These are phyloP conservation scores for Ia io DNA, from an alignment of 2,113 vertebrate genomes.

Conservation along the genomic window DNA sequence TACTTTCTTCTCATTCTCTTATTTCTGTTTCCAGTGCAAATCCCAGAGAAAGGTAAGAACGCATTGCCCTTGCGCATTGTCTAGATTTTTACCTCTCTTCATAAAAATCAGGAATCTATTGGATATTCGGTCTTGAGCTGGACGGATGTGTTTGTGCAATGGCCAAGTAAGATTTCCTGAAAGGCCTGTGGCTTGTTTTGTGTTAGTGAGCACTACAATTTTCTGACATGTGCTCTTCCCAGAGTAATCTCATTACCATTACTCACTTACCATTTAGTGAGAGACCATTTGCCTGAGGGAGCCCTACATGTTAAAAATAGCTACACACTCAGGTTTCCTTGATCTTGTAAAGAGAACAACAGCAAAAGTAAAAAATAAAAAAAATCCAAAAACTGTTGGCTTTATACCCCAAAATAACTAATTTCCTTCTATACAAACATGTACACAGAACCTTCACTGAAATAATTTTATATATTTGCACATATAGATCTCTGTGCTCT, in stretches of 20 bases:
- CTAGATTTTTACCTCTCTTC: slow-evolving; percentile 46
- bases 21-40: slow-evolving; percentile 36
- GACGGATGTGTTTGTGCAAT: slow-evolving; percentile 45
- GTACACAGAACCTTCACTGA: not conserved
- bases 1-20: not conserved
- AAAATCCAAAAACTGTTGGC: not conserved
- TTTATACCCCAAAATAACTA: slow-evolving; percentile 39
- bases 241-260: slow-evolving; percentile 31
- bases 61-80: not conserved
- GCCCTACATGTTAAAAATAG: slow-evolving; percentile 52
- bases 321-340: slow-evolving; percentile 44
- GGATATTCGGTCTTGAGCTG: slow-evolving; percentile 38
- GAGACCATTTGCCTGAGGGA: slow-evolving; percentile 50
- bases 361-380: not conserved
- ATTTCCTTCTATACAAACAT: slow-evolving; percentile 5
- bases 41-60: slow-evolving; percentile 44
- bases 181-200: not conserved
- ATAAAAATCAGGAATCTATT: slow-evolving; percentile 41
- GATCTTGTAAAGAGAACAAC: slow-evolving; percentile 15
- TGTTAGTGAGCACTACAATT: not conserved
- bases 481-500: not conserved
- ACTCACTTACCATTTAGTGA: slow-evolving; percentile 56
- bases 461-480: not conserved
- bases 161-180: slow-evolving; percentile 47
- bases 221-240: slow-evolving; percentile 53